Evolutionary conservation across 1,140 invertebrate species (phyloP), one percentile per base, ranked within the genome.

Genomic region (Drosophila melanica): DNA sequence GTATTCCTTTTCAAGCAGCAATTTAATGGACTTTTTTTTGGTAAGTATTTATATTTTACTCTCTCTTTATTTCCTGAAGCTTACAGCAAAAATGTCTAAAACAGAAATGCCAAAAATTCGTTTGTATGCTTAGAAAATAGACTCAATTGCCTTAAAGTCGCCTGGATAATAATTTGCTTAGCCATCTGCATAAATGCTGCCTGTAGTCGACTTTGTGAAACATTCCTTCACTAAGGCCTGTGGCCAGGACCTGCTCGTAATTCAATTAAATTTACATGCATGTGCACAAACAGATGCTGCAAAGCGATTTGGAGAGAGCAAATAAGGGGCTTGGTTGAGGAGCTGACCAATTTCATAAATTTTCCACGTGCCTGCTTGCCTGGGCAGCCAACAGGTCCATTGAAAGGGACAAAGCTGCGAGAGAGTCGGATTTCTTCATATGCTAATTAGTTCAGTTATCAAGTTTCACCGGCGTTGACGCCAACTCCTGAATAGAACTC

Each of bases 401-500:
- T 63, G 48, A 47, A 42, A 57, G 23, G 48, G 42, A 50, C 55
- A 57, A 33, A 51, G 27, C n/a, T 42, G 18, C 42, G 14, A 5
- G 4, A 8, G 18, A 58, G 20, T 78, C 64, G 42, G 68, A 73
- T 74, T 86, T 89, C 72, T 82, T 82, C 79, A 89, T 89, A 79
- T 87, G 82, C 84, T 86, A 89, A 87, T 87, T 87, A 82, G 23
- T 33, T 35, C 44, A 63, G 75, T 75, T 78, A 71, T 82, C 75
- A 73, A 87, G 75, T 87, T 87, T 72, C 60, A 70, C 60, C 70
- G 69, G 16, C 70, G n/a, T 47, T 73, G 78, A 55, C 74, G 51
- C n/a, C 35, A 59, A 59, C 45, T 48, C 44, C 45, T 30, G 27
- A 20, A 48, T 54, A 12, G 18, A 87, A 86, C 71, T 73, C 84